These are phyloP conservation scores for Amblyraja radiata DNA, from an alignment of 2,797 vertebrate species.

Conservation along the genomic window DNA sequence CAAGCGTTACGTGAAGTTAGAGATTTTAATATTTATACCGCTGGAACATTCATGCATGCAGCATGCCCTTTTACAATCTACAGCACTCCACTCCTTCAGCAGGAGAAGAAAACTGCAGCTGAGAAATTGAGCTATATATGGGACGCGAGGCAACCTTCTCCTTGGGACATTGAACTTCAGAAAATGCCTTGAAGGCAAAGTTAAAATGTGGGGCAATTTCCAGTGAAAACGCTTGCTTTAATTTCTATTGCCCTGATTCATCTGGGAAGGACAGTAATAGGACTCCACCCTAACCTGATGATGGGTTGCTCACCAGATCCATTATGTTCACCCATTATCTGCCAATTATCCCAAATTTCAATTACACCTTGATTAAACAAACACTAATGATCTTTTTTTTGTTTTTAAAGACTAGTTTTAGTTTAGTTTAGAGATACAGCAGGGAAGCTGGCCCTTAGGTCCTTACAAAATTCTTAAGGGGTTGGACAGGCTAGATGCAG, in stretches of 20 bases:
- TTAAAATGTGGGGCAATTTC: background rate
- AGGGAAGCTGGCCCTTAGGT: no score
- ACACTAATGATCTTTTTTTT: background rate
- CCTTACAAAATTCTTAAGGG: no score
- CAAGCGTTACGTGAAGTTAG: no score
- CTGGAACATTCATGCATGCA: no score
- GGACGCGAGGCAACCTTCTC: background rate
- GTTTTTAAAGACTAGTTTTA: background rate
- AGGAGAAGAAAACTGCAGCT: background rate
- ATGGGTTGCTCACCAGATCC: background rate
- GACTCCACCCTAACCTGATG: background rate
- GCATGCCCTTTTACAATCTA: background rate
- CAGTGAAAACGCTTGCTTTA: background rate
- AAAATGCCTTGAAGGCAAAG: slow-evolving; percentile 4
- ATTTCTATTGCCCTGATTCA: background rate
- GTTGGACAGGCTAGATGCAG: no score
- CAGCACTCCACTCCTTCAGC: background rate
- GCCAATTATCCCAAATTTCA: background rate
- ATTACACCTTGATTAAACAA: background rate
- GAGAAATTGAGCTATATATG: background rate
- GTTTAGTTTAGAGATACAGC: background rate
- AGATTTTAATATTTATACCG: no score
- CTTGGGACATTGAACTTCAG: background rate
- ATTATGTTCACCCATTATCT: background rate
- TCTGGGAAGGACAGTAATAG: background rate